Evolutionary conservation across 2,888 invertebrate genomes (phyloP), one percentile per base, ranked within the genome.

Genomic region (Plemyria rubiginata): DNA sequence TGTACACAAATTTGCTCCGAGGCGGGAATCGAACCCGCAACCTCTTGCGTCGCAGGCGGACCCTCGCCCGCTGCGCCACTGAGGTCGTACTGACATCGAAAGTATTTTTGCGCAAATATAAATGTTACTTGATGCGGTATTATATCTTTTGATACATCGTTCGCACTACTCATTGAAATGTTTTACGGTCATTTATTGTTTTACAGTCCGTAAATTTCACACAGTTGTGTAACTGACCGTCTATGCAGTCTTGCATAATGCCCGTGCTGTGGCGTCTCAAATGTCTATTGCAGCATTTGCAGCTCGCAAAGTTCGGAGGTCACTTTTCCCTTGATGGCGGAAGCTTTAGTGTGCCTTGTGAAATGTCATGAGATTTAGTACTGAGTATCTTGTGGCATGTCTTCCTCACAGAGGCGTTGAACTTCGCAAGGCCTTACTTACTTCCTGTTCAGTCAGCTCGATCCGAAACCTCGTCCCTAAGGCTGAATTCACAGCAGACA

Each of bases 301-400:
- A 71, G 74, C 74, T 77, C 70, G 76, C 71, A 78, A 65, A 80
- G 85, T 76, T 82, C 81, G 82, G 75, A 84, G 86, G 85, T 85
- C 79, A 81, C 77, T 81, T 88, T 88, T 87, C 87, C 84, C 84
- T 76, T 66, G 69, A 79, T 78, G 76, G 79, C 86, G 88, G 88
- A 88, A 88, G 50, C 36, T 16, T 45, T 16, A 32, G 83, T 73
- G 43, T 54, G 53, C 72, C 70, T 72, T 73, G 71, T 74, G 75
- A 76, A 78, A 79, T 76, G 74, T 79, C 70, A 67, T 60, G 53
- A 58, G 55, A 66, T 60, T 57, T 32, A 43, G 43, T 51, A 68
- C 75, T 71, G 77, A 79, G 79, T 56, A 62, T 56, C 56, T 38
- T 62, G 61, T 48, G 61, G 48, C 43, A 13, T 50, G 52, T 60